Evolutionary conservation across 1,140 invertebrate species (phyloP).

Genomic region (Saxidomus purpurata): DNA sequence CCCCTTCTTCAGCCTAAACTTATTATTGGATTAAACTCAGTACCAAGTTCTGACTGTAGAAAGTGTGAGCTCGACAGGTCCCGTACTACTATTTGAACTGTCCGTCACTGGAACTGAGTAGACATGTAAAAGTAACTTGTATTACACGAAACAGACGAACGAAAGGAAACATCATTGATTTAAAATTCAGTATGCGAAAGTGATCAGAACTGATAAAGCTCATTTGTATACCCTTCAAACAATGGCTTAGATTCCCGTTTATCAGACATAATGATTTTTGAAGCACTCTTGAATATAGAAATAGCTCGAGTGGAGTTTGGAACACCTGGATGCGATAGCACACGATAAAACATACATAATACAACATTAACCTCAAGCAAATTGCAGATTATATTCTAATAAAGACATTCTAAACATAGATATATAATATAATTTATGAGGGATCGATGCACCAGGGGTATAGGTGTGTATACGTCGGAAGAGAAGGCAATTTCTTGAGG

Average conservation of each 20-base stretch:
- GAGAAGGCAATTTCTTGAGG: not conserved
- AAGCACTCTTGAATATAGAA: slow-evolving; percentile 26
- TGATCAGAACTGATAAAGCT: not conserved
- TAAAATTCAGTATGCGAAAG: no score
- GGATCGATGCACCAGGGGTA: not conserved
- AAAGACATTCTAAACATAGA: not conserved
- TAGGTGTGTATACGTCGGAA: not conserved
- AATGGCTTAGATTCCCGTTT: not conserved
- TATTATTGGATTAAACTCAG: no score
- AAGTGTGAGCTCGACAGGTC: no score
- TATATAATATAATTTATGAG: not conserved
- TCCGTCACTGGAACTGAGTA: no score
- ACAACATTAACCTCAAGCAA: slow-evolving; percentile 10
- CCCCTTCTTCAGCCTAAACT: no score
- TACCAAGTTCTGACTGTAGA: no score
- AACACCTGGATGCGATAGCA: slow-evolving; percentile 2
- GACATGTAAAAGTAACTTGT: no score
- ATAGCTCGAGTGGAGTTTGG: not conserved
- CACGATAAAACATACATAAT: slow-evolving; percentile 7
- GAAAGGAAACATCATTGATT: no score
- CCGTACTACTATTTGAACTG: no score
- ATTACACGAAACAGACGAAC: no score
- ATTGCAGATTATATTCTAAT: slow-evolving; percentile 11
- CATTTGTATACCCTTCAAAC: not conserved
- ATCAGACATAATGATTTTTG: not conserved